Base-by-base conservation (phyloP, 2,888 invertebrate species). In the Malacosoma neustria region DNA sequence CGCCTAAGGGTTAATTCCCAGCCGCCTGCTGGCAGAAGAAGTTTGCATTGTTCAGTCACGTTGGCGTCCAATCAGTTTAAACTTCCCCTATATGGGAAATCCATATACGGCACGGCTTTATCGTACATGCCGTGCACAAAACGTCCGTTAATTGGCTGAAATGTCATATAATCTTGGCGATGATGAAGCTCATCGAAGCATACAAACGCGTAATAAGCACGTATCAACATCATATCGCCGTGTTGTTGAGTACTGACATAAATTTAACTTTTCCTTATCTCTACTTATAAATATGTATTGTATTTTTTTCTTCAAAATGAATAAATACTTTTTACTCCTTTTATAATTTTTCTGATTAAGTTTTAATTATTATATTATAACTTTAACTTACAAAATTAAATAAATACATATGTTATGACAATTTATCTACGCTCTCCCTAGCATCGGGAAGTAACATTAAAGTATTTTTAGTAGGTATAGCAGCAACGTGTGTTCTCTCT, bases 51-150 rank as follows among this genome's bases (percentile, higher is more conserved):
- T 82, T 70, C 69, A 67, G 67, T 74, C 71, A 62, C 59, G 62
- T 62, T 59, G 47, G 52, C 51, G 46, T 54, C 76, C 76, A 77
- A 81, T 82, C 77, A 77, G 77, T 72, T 79, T 79, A 75, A 75
- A 76, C 75, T 77, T 70, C 61, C 47, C 75, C 69, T 61, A 65
- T 74, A 80, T 61, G 76, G 77, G 46, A 48, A 44, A 35, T 41
- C 72, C 71, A 35, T 75, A 66, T 63, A 74, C 47, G 72, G 72
- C 40, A 29, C 44, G 41, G 41, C 48, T 48, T 60, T 57, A 58
- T 64, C 68, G 65, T 69, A 42, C 51, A 48, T 37, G 41, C 45
- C 37, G 52, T 50, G 61, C 56, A 64, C 63, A 61, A 67, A 68
- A 66, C 72, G 61, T 61, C 50, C 59, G 51, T 74, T 80, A 80